Percentiles rank a stretch among this genome's conserved stretches.
Conservation (phyloP, 1,140 invertebrate genomes). For the Pantala flavescens region DNA sequence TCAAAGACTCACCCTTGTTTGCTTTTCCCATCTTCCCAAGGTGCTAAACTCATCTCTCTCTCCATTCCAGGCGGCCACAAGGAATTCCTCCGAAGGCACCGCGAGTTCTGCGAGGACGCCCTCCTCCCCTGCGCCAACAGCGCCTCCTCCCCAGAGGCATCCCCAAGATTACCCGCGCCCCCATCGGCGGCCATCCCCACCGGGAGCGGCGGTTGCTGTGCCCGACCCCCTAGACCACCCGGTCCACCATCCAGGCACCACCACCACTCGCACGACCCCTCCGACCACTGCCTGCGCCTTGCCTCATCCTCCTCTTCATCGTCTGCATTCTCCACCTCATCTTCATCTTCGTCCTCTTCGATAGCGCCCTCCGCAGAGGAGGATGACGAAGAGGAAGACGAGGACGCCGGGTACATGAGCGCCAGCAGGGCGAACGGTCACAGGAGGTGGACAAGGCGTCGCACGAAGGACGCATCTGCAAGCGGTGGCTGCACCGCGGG, state of each 20-base stretch:
- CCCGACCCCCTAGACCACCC: constrained; percentile 21
- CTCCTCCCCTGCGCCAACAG: constrained; percentile 33
- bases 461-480: neutral
- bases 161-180: constrained; percentile 19
- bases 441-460: constrained; percentile 25
- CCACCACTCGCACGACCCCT: constrained; percentile 25
- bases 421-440: constrained; percentile 18
- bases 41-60: constrained; percentile 19
- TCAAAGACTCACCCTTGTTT: too few species aligned
- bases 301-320: neutral
- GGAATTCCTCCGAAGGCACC: constrained; percentile 53
- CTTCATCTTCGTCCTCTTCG: neutral
- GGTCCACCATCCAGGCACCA: constrained; percentile 31
- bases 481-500: neutral
- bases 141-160: constrained; percentile 20
- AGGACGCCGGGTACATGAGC: neutral
- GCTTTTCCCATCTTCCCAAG: too few species aligned
- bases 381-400: neutral
- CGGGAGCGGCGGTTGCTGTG: constrained; percentile 16
- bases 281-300: neutral
- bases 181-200: constrained; percentile 24
- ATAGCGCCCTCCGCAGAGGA: neutral
- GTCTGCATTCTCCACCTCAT: neutral
- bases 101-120: constrained; percentile 51
- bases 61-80: constrained; percentile 51